Evolutionary conservation across 2,797 vertebrate genomes (phyloP).

Genomic region (Sparidentex hasta): DNA sequence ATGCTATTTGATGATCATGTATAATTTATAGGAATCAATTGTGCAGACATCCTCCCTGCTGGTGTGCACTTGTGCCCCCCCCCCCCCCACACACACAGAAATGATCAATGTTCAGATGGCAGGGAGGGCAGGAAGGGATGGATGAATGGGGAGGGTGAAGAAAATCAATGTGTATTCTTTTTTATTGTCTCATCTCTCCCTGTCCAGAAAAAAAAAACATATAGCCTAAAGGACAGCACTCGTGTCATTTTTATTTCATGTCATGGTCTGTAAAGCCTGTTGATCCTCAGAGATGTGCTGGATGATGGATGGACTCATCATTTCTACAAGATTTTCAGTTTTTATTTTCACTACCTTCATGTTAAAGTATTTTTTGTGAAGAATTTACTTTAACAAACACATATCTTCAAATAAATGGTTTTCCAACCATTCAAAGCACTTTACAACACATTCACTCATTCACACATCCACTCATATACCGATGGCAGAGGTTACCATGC

Average conservation of each 20-base stretch:
- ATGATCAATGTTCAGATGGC: constrained; percentile 71
- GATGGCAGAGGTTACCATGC: no score
- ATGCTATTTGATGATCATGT: constrained; percentile 68
- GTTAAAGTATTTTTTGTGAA: background rate
- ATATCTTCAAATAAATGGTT: no score
- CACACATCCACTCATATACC: no score
- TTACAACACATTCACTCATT: background rate
- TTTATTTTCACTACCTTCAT: no score
- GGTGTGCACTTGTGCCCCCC: constrained; percentile 12
- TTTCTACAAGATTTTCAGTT: background rate
- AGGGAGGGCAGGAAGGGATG: constrained; percentile 36
- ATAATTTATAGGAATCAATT: constrained; percentile 82
- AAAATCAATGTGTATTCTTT: constrained; percentile 78
- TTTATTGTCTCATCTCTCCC: constrained; percentile 53
- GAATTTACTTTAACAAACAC: background rate
- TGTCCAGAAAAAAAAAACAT: constrained; percentile 7
- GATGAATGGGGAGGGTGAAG: constrained; percentile 29
- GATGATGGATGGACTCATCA: background rate
- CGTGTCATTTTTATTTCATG: constrained; percentile 5
- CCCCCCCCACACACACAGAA: constrained; percentile 27
- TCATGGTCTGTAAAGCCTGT: constrained; percentile 34
- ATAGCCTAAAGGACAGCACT: constrained; percentile 8
- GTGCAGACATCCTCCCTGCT: constrained; percentile 58
- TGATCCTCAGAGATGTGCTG: constrained; percentile 13
- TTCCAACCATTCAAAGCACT: no score